Conservation (phyloP, 2,888 invertebrate species). For the Drosophila mercatorum region DNA sequence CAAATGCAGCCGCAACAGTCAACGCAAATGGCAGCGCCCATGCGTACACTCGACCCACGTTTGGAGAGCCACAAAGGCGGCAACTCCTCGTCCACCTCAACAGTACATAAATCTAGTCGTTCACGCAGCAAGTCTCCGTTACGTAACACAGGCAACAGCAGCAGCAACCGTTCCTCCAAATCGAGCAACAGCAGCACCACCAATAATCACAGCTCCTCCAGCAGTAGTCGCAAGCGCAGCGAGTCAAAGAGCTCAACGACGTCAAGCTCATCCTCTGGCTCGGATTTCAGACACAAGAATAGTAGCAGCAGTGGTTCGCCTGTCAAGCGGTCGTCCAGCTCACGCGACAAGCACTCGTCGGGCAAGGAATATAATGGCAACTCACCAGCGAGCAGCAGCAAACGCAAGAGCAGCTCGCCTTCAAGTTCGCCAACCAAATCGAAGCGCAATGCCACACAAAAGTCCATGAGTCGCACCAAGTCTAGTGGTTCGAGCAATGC, state of each 20-base stretch:
- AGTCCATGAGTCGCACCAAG: slow-evolving; percentile 49
- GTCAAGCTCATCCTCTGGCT: slow-evolving; percentile 72
- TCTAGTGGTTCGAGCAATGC: slow-evolving; percentile 33
- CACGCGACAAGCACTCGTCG: slow-evolving; percentile 42
- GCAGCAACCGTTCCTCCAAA: slow-evolving; percentile 61
- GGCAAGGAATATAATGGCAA: slow-evolving; percentile 62
- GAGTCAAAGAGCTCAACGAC: slow-evolving; percentile 78
- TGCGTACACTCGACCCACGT: slow-evolving; percentile 55
- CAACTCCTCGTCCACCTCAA: slow-evolving; percentile 22
- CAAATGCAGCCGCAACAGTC: slow-evolving; percentile 81
- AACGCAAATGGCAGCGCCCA: slow-evolving; percentile 42
- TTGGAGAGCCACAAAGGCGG: slow-evolving; percentile 49
- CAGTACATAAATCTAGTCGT: slow-evolving; percentile 65
- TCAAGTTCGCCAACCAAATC: slow-evolving; percentile 74
- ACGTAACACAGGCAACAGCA: slow-evolving; percentile 46
- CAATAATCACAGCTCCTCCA: slow-evolving; percentile 47
- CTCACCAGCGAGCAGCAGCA: slow-evolving; percentile 58
- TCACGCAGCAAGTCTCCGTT: slow-evolving; percentile 81
- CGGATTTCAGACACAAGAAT: slow-evolving; percentile 66
- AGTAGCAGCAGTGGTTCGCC: slow-evolving; percentile 45
- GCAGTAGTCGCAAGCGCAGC: slow-evolving; percentile 73
- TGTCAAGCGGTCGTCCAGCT: slow-evolving; percentile 45
- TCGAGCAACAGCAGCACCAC: slow-evolving; percentile 31
- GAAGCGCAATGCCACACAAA: slow-evolving; percentile 67
- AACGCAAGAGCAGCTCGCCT: slow-evolving; percentile 80